Evolutionary conservation across 2,113 vertebrate genomes (phyloP), one percentile per base, ranked within the genome.

Genomic region (Podilymbus podiceps): DNA sequence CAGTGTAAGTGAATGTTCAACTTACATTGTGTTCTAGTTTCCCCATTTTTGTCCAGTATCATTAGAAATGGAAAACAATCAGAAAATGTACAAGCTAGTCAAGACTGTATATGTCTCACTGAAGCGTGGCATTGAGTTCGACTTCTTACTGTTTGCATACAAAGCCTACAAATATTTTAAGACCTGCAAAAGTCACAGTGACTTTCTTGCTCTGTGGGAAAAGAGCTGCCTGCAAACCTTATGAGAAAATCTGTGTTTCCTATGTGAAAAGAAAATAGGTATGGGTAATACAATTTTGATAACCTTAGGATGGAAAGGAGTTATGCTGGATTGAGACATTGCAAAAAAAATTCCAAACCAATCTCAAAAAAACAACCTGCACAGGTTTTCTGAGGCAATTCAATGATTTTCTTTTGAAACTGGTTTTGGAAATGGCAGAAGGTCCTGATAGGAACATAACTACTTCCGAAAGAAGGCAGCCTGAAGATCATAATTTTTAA

Each of bases 1-100:
- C 28, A 53, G 81, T 97, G 98, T 98, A 97, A 98, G 98, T 98
- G 44, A 89, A 94, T 3, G 4, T 40, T 74, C 59, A 59, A 15
- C n/a, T 83, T 69, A 35, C 4, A 3, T 38, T 85, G n/a, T n/a
- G n/a, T n/a, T n/a, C n/a, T n/a, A n/a, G n/a, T n/a, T n/a, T n/a
- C n/a, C n/a, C n/a, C n/a, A n/a, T n/a, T n/a, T n/a, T n/a, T n/a
- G n/a, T n/a, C n/a, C n/a, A n/a, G n/a, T n/a, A n/a, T n/a, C n/a
- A n/a, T n/a, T n/a, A n/a, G n/a, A n/a, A n/a, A n/a, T n/a, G n/a
- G n/a, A n/a, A n/a, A n/a, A n/a, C n/a, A n/a, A n/a, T n/a, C n/a
- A n/a, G n/a, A n/a, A n/a, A n/a, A n/a, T n/a, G n/a, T n/a, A n/a
- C n/a, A n/a, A 84, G 21, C 46, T 53, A 24, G 30, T 8, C 27